Conservation (phyloP, 2,797 vertebrate genomes). For the Champsocephalus gunnari region DNA sequence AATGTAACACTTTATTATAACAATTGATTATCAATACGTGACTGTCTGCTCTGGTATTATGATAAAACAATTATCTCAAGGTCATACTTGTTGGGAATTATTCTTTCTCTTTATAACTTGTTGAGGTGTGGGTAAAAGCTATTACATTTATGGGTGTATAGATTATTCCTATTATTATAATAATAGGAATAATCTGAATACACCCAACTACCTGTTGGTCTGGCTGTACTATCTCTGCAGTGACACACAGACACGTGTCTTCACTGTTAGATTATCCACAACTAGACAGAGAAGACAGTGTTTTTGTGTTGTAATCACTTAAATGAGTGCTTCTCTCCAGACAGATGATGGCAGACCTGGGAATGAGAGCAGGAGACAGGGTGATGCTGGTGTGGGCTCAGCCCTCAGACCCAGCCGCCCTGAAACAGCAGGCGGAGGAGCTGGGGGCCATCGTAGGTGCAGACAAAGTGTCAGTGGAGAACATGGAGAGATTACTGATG, state of each 20-base stretch:
- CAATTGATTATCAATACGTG: too few species aligned
- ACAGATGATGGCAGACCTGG: slow-evolving; percentile 85
- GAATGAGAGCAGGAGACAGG: slow-evolving; percentile 82
- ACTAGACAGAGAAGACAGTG: not conserved
- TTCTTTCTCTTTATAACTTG: not conserved
- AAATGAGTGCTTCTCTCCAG: slow-evolving; percentile 10
- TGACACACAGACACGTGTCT: not conserved
- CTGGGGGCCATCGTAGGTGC: slow-evolving; percentile 80
- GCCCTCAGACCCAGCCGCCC: slow-evolving; percentile 71
- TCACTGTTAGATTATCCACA: not conserved
- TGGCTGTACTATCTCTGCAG: not conserved
- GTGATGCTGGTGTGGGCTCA: slow-evolving; percentile 90
- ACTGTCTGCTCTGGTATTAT: not conserved
- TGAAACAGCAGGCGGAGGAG: slow-evolving; percentile 84
- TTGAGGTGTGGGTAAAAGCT: not conserved
- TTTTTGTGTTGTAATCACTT: not conserved
- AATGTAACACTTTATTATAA: not conserved
- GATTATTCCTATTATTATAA: not conserved
- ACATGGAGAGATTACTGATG: slow-evolving; percentile 85
- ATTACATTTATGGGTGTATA: not conserved
- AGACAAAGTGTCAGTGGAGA: slow-evolving; percentile 87
- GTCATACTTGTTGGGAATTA: not conserved
- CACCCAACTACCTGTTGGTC: not conserved
- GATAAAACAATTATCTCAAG: not conserved
- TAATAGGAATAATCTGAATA: too few species aligned